Evolutionary conservation across 1,140 invertebrate species (phyloP), one percentile per base, ranked within the genome.

Genomic region (Harpegnathos saltator): DNA sequence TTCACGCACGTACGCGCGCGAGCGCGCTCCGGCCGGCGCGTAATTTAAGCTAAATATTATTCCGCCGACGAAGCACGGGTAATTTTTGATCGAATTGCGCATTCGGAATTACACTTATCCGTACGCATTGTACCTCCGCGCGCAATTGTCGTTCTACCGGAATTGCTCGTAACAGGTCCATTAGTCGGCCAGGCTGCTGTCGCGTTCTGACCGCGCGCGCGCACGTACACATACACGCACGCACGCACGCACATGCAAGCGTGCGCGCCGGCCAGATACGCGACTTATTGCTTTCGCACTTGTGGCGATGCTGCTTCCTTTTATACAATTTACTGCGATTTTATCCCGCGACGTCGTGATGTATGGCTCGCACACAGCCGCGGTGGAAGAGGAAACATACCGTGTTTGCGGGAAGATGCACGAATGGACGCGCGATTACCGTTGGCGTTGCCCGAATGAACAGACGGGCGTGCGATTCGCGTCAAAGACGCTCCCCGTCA

Each of bases 1-100:
- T 72, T 72, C 33, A 52, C 71, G 59, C 56, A 52, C 33, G 48
- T 77, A 65, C 59, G 71, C 22, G 38, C 29, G 38, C 33, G 56
- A 48, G 71, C 22, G 38, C 29, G 38, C 33, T n/a, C 48, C 44
- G 56, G 19, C n/a, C n/a, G n/a, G n/a, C n/a, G n/a, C 54, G 83
- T 72, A 82, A 88, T 88, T 88, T 83, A 88, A 87, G 75, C 72
- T 87, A 88, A 88, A 88, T 85, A 88, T 88, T 88, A 88, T 88
- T 82, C 77, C 75, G 80, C 63, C 75, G 71, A 66, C 75, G 86
- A 77, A 77, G 61, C 77, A 52, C 71, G 26, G 86, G 81, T 87
- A 88, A 88, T 88, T 87, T 88, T 88, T 88, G 85, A 88, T 88
- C 82, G 86, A 88, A 88, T 88, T 86, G 85, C 58, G 83, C 81